Evolutionary conservation across 2,888 invertebrate species (phyloP), one percentile per base, ranked within the genome.

Genomic region (Caenorhabditis panamensis): DNA sequence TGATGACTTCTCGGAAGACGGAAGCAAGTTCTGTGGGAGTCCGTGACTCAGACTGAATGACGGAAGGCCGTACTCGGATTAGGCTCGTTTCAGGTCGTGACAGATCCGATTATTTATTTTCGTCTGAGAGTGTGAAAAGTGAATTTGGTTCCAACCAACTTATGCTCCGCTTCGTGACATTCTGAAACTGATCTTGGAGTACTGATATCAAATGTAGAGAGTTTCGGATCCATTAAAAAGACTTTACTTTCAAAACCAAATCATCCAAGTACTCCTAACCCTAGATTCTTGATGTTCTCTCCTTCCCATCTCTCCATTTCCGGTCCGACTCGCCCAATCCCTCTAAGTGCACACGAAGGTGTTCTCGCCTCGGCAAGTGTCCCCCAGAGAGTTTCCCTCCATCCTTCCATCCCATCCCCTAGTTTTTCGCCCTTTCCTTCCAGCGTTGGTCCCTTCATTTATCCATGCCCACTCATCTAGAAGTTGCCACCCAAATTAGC

Each of bases 401-500:
- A 18, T 26, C 41, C 44, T 61, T 22, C 24, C 26, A 56, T 56
- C 20, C 18, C 26, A 16, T 13, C 24, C 28, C 44, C 24, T 49
- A 13, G 13, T 11, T 37, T 31, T 31, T 31, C 31, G 31, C 59
- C 51, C 47, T 44, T 47, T 26, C 16, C 24, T 59, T 37, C 20
- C 20, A 22, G 20, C 51, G 18, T 8, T 11, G 22, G 8, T 51
- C 18, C 22, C 51, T 41, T 62, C 71, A 71, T 71, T 72, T 64
- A 72, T 64, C 63, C 56, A 26, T 64, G 72, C 72, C 72, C 72
- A 72, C 64, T 72, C 72, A 72, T 72, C 72, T 72, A 72, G 72
- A 72, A 72, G 72, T 44, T 51, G 49, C 56, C 63, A 36, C 63
- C 56, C 28, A 37, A 64, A 64, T 72, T 72, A 58, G 72, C 58